Conservation (phyloP, 2,888 invertebrate species). For the Trichogramma evanescens region DNA sequence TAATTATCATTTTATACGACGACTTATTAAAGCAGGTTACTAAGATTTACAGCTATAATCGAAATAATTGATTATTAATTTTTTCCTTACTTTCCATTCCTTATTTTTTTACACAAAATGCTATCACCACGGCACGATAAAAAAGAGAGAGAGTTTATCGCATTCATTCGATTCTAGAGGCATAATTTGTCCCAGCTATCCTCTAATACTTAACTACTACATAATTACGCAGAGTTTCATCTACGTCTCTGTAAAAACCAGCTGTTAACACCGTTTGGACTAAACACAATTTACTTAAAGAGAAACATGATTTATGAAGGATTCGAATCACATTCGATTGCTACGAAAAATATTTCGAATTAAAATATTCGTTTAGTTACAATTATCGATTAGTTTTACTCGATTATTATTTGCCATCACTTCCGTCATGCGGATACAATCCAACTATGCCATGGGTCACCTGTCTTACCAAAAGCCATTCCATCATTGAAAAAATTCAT, state of each 20-base stretch:
- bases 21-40: conserved; percentile 24
- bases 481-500: conserved; percentile 8
- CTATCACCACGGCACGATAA: conserved; percentile 17
- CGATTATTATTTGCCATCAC: conserved; percentile 23
- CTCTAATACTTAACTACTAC: conserved; percentile 9
- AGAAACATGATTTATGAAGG: conserved; percentile 5
- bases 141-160: background rate
- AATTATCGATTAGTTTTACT: background rate
- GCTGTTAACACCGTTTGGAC: conserved; percentile 17
- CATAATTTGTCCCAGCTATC: background rate
- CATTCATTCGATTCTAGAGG: conserved; percentile 10
- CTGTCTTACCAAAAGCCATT: conserved; percentile 21
- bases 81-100: conserved; percentile 1
- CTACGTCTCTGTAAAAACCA: conserved; percentile 18
- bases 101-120: conserved; percentile 13
- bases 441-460: conserved; percentile 27
- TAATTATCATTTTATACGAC: conserved; percentile 12
- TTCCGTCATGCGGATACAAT: conserved; percentile 36
- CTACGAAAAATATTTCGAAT: background rate
- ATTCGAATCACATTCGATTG: conserved; percentile 2
- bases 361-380: too few relatives aligned
- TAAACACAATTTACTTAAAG: conserved; percentile 16
- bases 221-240: conserved; percentile 6
- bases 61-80: conserved; percentile 17
- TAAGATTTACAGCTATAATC: conserved; percentile 18